A percentile compares a stretch with the other conserved stretches of the same genome.
Conservation (phyloP, 2,797 vertebrate species). For the Thalassophryne amazonica region DNA sequence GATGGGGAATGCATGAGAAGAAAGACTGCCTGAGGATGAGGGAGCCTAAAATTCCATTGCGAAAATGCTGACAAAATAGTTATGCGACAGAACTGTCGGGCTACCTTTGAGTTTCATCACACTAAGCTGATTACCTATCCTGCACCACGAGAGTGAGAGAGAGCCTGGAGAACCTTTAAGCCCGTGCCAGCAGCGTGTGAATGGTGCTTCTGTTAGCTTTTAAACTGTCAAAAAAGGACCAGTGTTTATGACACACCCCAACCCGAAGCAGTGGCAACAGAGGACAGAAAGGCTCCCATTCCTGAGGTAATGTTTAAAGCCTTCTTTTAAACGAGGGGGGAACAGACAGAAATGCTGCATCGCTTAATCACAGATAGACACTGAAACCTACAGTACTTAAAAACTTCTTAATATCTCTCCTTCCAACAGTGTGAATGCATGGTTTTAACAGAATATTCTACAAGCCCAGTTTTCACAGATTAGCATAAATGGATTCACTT, state of each 20-base stretch:
- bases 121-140: not conserved
- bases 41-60: not conserved
- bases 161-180: conserved; percentile 1
- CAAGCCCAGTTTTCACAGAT: conserved; percentile 12
- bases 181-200: conserved; percentile 33
- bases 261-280: conserved; percentile 45
- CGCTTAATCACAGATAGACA: not conserved
- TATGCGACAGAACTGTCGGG: not conserved
- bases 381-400: not conserved
- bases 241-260: conserved; percentile 45
- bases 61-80: not conserved
- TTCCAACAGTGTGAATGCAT: not conserved
- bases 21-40: not conserved
- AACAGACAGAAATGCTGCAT: not conserved
- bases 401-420: not conserved
- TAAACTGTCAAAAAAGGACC: conserved; percentile 52
- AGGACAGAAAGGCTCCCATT: conserved; percentile 47
- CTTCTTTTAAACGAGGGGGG: not conserved
- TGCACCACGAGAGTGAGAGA: not conserved
- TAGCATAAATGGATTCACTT: conserved; percentile 27
- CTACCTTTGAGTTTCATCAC: accelerated
- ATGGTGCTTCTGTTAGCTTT: conserved; percentile 63
- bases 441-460: conserved; percentile 9
- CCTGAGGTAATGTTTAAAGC: not conserved
- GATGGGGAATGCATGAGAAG: not conserved